These are phyloP conservation scores for Diploptera punctata DNA, from an alignment of 2,888 invertebrate genomes.

Conservation along the genomic window DNA sequence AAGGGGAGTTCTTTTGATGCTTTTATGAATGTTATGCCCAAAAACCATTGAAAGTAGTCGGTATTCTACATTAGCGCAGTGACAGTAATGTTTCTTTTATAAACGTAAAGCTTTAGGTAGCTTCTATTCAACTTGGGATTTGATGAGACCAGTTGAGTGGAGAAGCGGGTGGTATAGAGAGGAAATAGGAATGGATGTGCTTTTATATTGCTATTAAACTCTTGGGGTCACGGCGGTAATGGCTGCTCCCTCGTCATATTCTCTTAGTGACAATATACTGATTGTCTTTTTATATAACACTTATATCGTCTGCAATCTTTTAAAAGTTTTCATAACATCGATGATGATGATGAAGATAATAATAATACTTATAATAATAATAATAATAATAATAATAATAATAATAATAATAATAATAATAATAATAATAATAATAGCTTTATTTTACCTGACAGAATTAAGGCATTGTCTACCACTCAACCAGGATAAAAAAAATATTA, in stretches of 20 bases:
- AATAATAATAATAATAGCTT: too few species aligned
- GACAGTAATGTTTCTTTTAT: slow-evolving; percentile 17
- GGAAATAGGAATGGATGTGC: slow-evolving; percentile 29
- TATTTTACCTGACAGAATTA: too few species aligned
- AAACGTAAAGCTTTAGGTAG: slow-evolving; percentile 2
- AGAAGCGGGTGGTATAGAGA: neutral
- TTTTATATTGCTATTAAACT: slow-evolving; percentile 27
- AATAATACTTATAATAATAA: too few species aligned
- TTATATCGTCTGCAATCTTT: too few species aligned
- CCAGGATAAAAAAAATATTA: too few species aligned
- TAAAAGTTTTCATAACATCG: too few species aligned
- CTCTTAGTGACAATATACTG: neutral
- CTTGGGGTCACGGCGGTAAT: neutral
- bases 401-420: too few species aligned
- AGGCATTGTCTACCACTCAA: too few species aligned
- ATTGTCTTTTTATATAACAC: too few species aligned
- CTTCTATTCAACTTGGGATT: slow-evolving; percentile 18
- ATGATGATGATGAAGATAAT: too few species aligned
- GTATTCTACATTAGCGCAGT: neutral
- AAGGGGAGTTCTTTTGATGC: slow-evolving; percentile 3
- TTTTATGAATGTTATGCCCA: slow-evolving; percentile 9
- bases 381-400: too few species aligned
- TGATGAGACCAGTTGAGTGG: slow-evolving; percentile 25
- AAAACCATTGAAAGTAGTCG: neutral
- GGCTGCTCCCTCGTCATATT: neutral